Evolutionary conservation across 1,140 invertebrate species (phyloP).

Genomic region (Meloidogyne chitwoodi): DNA sequence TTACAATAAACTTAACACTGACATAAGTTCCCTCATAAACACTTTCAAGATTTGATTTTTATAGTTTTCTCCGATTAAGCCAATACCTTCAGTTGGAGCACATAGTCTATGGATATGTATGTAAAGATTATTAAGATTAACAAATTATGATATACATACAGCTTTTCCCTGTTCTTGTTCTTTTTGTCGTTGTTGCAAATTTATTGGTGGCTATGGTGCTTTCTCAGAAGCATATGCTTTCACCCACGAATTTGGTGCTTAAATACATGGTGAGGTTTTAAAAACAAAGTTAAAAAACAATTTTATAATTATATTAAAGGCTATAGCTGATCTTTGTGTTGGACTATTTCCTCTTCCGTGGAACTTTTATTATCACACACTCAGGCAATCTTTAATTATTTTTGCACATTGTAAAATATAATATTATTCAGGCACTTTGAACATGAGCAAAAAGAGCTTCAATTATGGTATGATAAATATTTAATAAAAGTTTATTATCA

Average conservation of each 20-base stretch:
- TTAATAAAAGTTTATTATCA: too few species aligned
- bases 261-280: conserved; percentile 46
- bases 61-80: conserved; percentile 28
- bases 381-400: conserved; percentile 33
- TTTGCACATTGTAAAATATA: background rate
- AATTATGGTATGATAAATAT: conserved; percentile 17
- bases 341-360: conserved; percentile 57
- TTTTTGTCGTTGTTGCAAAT: conserved; percentile 53
- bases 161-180: conserved; percentile 54
- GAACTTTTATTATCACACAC: conserved; percentile 57
- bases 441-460: conserved; percentile 30
- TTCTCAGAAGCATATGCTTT: conserved; percentile 55
- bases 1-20: too few species aligned
- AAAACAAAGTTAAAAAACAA: too few species aligned
- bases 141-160: conserved; percentile 19
- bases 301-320: background rate
- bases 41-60: too few species aligned
- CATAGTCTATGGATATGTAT: conserved; percentile 42
- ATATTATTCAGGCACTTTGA: conserved; percentile 43
- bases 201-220: conserved; percentile 55
- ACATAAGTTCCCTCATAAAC: too few species aligned
- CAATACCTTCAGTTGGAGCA: conserved; percentile 39
- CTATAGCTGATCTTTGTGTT: conserved; percentile 55
- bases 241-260: conserved; percentile 58
- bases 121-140: background rate